Base-by-base conservation (phyloP, 1,140 invertebrate genomes). In the Grapholita molesta region DNA sequence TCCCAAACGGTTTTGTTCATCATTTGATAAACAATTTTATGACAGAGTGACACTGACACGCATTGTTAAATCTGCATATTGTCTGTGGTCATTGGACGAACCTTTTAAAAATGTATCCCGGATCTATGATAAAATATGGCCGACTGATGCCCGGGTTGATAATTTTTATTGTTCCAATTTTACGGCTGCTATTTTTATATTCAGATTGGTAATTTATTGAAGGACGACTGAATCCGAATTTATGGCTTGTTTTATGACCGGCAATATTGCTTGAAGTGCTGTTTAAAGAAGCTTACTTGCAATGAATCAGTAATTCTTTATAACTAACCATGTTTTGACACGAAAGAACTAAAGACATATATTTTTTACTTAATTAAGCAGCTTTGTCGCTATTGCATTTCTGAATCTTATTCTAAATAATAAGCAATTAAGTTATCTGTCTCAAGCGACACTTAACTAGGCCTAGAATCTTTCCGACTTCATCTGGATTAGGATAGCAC, bases 1-100 rank as follows among this genome's bases (percentile, higher is more conserved):
- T 15, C n/a, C 23, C 48, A 53, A 21, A 23, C 7, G 48, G 18
- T 3, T 28, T 18, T 61, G 0, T 30, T 15, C n/a, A 28, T 32
- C 12, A 30, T 28, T 12, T 57, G 24, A 28, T 25, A 15, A 1
- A 57, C 52, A 57, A 57, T 24, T 61, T 15, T 28, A 28, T 61
- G 55, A 61, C 55, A 32, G 28, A 61, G n/a, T 15, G 55, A 61
- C 24, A 61, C 21, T 61, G 55, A 61, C 55, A 61, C 4, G 55
- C 55, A 61, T 61, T 61, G 55, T 61, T 61, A 15, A 15, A 61
- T 61, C 15, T 61, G 28, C 55, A 30, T 28, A 15, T 25, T 32
- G 25, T 61, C 55, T 30, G 55, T 28, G 55, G 55, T 28, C 53
- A 55, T 30, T 61, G 24, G 24, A 28, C 25, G 55, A 61, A 12